Percentiles rank a stretch among this genome's conserved stretches.
Evolutionary conservation across 1,140 invertebrate genomes (phyloP).

Genomic region (Pantala flavescens): DNA sequence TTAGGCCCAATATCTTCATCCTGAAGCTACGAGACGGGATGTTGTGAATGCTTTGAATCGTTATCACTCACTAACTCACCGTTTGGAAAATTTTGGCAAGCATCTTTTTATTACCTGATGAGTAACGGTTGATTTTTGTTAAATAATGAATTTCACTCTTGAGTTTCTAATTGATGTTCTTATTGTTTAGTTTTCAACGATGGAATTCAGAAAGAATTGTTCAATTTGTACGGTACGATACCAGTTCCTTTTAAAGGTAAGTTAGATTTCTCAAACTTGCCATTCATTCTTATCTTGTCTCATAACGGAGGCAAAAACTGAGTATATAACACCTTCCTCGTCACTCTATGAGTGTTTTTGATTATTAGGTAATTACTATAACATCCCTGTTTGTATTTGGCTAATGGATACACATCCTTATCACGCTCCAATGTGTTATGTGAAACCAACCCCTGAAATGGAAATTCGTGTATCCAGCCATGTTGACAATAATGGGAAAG

Average conservation of each 20-base stretch:
- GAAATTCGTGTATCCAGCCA: slow-evolving; percentile 74
- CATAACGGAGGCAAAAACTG: neutral
- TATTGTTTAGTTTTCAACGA: slow-evolving; percentile 72
- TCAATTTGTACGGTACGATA: slow-evolving; percentile 84
- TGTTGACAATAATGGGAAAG: slow-evolving; percentile 91
- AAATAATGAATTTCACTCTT: neutral
- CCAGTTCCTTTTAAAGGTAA: slow-evolving; percentile 81
- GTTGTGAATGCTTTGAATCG: slow-evolving; percentile 53
- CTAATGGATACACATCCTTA: slow-evolving; percentile 94
- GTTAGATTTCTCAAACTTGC: slow-evolving; percentile 16
- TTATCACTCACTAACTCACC: slow-evolving; percentile 59
- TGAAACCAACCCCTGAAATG: slow-evolving; percentile 93
- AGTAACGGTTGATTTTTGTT: slow-evolving; percentile 9
- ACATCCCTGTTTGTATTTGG: slow-evolving; percentile 96
- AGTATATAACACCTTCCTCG: neutral
- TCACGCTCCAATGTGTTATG: slow-evolving; percentile 95
- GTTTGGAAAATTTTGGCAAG: slow-evolving; percentile 54
- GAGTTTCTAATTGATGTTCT: slow-evolving; percentile 14
- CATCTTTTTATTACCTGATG: slow-evolving; percentile 20
- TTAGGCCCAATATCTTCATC: slow-evolving; percentile 53
- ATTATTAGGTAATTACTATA: slow-evolving; percentile 63
- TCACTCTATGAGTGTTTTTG: slow-evolving; percentile 15
- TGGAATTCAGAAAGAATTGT: slow-evolving; percentile 68
- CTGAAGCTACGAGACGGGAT: slow-evolving; percentile 62
- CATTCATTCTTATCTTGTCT: slow-evolving; percentile 12